Base-by-base conservation (phyloP, 2,797 vertebrate species). In the Molothrus aeneus region DNA sequence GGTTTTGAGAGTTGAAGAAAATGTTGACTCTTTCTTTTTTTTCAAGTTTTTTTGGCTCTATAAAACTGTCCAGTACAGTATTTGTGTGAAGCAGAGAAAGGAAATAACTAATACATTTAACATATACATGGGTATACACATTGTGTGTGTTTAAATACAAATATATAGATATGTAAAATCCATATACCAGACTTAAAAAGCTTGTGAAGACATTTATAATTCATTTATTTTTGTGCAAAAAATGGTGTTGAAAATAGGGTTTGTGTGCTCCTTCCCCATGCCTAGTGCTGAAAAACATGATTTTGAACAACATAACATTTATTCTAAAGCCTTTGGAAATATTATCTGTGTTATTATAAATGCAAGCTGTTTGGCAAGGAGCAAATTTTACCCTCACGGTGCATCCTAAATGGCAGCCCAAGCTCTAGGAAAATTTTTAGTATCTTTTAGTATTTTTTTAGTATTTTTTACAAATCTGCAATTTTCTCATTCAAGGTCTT, bases 301-400 rank as follows among this genome's bases (percentile, higher is more conserved):
- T 45, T 86, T 48, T 69, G 18, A 57, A 17, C 43, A 3, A 24
- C 1, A 2, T 34, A 0, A 19, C 0, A 16, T 32, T 74, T 38
- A 34, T 20, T 57, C 14, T 51, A 19, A 69, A 59, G 56, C 51
- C 21, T 75, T 43, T 80, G 29, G 15, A 77, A 80, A 9, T 32
- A 6, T n/a, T 45, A 13, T 3, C 21, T 61, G 9, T 28, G 17
- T 51, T 47, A 1, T 21, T 31, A 34, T 18, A 75, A 74, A 66
- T 25, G 20, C 51, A 71, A 24, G 21, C 42, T 61, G 3, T n/a
- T 86, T 54, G 51, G 60, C 51, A 78, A 36, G n/a, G 43, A 20
- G 17, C 15, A 60, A 0, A 45, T 69, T 81, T 79, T 57, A 57
- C 59, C 17, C 45, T 72, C 19, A 0, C 9, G 3, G 12, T 53